Conservation (phyloP, 2,113 vertebrate genomes). For the Alexandromys fortis region DNA sequence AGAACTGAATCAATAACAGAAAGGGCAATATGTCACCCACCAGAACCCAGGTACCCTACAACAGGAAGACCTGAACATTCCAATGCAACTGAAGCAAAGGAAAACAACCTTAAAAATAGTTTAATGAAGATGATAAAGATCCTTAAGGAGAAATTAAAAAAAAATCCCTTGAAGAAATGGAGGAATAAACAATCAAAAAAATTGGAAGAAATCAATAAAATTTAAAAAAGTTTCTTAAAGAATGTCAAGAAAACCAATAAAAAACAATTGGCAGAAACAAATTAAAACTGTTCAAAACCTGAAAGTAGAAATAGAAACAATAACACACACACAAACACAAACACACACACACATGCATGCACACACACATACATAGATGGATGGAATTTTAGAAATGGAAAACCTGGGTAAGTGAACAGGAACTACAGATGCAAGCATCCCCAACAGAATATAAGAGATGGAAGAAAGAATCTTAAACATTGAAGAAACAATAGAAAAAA, state of each 20-base stretch:
- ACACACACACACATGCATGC: no score
- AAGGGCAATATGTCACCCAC: background rate
- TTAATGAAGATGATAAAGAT: background rate
- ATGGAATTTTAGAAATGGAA: no score
- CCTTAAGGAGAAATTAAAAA: background rate
- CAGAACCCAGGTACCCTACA: background rate
- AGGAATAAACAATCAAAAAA: background rate
- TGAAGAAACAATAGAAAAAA: background rate
- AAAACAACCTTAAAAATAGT: no score
- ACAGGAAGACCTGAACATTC: background rate
- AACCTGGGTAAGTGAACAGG: no score
- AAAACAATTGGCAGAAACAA: background rate
- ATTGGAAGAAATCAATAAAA: background rate
- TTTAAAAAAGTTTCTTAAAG: background rate
- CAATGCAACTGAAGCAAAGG: background rate
- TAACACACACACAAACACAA: no score
- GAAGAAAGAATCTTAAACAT: no score
- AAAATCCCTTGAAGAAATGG: background rate
- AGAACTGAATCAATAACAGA: background rate
- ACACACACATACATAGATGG: no score
- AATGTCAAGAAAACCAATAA: background rate
- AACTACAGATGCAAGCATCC: no score
- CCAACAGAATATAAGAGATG: no score
- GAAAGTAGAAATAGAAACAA: background rate
- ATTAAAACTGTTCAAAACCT: background rate